These are phyloP conservation scores for Balanococcus diminutus DNA, from an alignment of 2,888 invertebrate species.

Conservation along the genomic window DNA sequence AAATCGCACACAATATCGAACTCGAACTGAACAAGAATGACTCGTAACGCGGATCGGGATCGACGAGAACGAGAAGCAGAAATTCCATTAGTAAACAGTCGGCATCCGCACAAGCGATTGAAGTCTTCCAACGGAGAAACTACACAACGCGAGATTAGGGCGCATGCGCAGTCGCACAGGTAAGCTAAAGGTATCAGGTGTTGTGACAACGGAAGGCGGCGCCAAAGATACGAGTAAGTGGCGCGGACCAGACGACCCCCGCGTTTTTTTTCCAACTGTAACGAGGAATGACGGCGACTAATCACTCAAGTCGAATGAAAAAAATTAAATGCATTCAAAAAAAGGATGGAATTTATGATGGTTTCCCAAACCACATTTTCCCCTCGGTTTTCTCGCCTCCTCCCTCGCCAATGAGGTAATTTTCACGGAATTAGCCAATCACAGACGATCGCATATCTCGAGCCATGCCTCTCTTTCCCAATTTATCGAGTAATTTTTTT, in stretches of 20 bases:
- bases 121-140: not conserved
- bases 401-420: not conserved
- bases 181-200: slow-evolving; percentile 54
- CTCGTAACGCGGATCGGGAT: not conserved
- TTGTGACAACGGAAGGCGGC: slow-evolving; percentile 55
- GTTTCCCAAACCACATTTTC: slow-evolving; percentile 35
- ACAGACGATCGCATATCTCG: not conserved
- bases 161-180: slow-evolving; percentile 52
- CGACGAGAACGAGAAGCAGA: not conserved
- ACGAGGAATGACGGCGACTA: slow-evolving; percentile 50
- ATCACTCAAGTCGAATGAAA: slow-evolving; percentile 48
- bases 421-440: not conserved
- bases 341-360: slow-evolving; percentile 39
- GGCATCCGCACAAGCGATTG: slow-evolving; percentile 41
- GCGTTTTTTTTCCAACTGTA: slow-evolving; percentile 51
- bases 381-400: not conserved
- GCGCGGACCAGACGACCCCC: slow-evolving; percentile 54
- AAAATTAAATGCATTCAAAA: slow-evolving; percentile 49
- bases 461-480: not conserved
- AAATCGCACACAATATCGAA: slow-evolving; percentile 3
- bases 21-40: not conserved
- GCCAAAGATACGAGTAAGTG: slow-evolving; percentile 48
- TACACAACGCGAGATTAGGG: not conserved
- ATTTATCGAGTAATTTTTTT: not conserved
- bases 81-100: slow-evolving; percentile 44